These are phyloP conservation scores for Listrodromus nycthemerus DNA, from an alignment of 2,888 invertebrate species.

Conservation along the genomic window DNA sequence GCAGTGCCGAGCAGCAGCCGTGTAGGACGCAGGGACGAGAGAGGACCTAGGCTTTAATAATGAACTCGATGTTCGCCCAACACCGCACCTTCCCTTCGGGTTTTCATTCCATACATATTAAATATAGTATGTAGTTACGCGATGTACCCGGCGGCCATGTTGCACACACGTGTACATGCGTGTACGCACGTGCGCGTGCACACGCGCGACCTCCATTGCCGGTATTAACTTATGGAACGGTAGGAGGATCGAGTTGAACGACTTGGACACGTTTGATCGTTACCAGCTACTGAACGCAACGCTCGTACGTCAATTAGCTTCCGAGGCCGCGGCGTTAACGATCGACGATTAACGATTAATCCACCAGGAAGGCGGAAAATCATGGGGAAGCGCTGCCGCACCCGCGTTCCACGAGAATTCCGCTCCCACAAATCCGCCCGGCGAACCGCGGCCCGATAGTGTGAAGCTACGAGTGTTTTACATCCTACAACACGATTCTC, in stretches of 20 bases:
- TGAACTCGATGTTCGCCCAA: conserved; percentile 65
- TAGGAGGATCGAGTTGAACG: not conserved
- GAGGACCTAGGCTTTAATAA: conserved; percentile 65
- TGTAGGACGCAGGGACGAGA: conserved; percentile 21
- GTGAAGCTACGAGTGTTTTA: conserved; percentile 57
- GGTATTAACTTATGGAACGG: not conserved
- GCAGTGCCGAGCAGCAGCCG: not conserved
- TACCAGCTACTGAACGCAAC: conserved; percentile 8
- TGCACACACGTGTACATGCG: not conserved
- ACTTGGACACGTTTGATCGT: not conserved
- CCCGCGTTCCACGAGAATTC: not conserved
- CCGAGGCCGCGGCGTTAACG: conserved; percentile 59
- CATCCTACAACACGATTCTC: conserved; percentile 43
- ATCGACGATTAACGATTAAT: conserved; percentile 67
- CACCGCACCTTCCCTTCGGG: conserved; percentile 59
- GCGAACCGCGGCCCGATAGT: conserved; percentile 14
- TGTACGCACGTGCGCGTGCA: not conserved
- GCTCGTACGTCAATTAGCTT: conserved; percentile 61
- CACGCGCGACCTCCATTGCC: not conserved
- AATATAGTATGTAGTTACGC: not conserved
- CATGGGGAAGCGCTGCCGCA: not conserved
- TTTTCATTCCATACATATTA: conserved; percentile 32
- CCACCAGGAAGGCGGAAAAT: conserved; percentile 46
- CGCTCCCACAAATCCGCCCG: not conserved
- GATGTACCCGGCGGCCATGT: not conserved